phyloP scores from a whole-genome alignment of 2,113 vertebrate genomes.

The Rhadina sibilatrix region DNA sequence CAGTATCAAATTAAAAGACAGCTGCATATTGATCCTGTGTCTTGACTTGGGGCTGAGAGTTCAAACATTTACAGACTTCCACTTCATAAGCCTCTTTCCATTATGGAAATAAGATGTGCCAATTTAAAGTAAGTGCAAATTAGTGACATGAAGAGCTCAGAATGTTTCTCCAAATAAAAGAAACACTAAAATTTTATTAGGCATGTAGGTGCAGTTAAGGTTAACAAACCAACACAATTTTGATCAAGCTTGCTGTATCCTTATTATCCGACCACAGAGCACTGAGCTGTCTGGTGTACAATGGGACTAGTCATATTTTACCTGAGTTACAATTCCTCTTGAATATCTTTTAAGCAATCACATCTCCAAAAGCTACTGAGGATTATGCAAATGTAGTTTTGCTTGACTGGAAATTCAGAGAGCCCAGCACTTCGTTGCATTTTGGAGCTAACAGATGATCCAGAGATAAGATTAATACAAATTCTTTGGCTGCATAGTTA shows the following conservation, averaged over 20 bases:
- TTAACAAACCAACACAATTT: not conserved
- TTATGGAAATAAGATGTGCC: not conserved
- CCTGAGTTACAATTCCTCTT: not conserved
- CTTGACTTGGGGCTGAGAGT: not conserved
- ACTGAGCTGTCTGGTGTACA: not conserved
- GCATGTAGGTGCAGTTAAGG: not conserved
- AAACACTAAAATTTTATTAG: conserved; percentile 20
- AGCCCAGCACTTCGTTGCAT: not conserved
- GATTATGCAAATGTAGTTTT: not conserved
- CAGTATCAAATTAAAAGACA: not conserved
- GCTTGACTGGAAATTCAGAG: not conserved
- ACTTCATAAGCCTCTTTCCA: not conserved
- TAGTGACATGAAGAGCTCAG: conserved; percentile 15
- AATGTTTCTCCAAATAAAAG: conserved; percentile 8
- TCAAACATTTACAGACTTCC: conserved; percentile 30
- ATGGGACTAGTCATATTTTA: not conserved
- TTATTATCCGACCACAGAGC: not conserved
- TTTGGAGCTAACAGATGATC: not conserved
- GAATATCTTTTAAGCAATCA: not conserved
- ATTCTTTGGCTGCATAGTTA: not conserved
- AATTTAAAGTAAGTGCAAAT: conserved; percentile 32
- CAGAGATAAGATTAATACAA: not conserved
- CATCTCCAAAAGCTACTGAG: not conserved
- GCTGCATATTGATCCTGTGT: not conserved
- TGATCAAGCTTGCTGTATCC: not conserved